Evolutionary conservation across 2,888 invertebrate genomes (phyloP).

Genomic region (Baccha elongata): DNA sequence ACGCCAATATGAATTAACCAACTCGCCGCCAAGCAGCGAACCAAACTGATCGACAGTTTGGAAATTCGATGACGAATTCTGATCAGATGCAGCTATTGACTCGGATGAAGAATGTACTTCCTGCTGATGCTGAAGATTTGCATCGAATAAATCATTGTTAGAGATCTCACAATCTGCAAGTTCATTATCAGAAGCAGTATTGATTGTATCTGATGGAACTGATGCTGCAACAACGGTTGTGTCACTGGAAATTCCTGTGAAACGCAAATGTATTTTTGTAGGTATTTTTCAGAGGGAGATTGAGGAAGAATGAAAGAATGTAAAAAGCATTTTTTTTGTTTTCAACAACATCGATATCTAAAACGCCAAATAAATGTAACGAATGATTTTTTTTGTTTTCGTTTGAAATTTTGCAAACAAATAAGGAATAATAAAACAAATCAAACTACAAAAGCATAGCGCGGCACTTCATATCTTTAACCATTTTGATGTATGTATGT

Average conservation of each 20-base stretch:
- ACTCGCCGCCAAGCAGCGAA: conserved; percentile 90
- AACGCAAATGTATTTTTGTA: conserved; percentile 74
- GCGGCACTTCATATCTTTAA: conserved; percentile 41
- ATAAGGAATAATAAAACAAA: conserved; percentile 41
- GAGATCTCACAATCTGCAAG: conserved; percentile 61
- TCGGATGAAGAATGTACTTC: conserved; percentile 73
- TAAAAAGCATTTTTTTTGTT: not conserved
- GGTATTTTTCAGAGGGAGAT: conserved; percentile 40
- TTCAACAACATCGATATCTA: conserved; percentile 47
- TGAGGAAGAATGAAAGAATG: conserved; percentile 37
- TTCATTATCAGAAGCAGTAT: conserved; percentile 76
- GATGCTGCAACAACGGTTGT: conserved; percentile 49
- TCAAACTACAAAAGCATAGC: conserved; percentile 52
- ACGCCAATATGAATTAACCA: conserved; percentile 90
- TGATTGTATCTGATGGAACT: conserved; percentile 60
- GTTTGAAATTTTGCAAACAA: conserved; percentile 65
- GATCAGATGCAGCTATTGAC: conserved; percentile 74
- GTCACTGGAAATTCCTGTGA: conserved; percentile 82
- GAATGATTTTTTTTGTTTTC: conserved; percentile 15
- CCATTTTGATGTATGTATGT: not conserved
- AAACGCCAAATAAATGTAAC: conserved; percentile 66
- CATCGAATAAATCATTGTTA: conserved; percentile 45
- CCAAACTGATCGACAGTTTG: conserved; percentile 89
- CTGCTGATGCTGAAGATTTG: conserved; percentile 55
- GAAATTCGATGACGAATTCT: conserved; percentile 82